Percentiles rank a stretch among this genome's conserved stretches.
These are phyloP conservation scores for Drosophila sordidula DNA, from an alignment of 2,888 invertebrate species.

Conservation along the genomic window DNA sequence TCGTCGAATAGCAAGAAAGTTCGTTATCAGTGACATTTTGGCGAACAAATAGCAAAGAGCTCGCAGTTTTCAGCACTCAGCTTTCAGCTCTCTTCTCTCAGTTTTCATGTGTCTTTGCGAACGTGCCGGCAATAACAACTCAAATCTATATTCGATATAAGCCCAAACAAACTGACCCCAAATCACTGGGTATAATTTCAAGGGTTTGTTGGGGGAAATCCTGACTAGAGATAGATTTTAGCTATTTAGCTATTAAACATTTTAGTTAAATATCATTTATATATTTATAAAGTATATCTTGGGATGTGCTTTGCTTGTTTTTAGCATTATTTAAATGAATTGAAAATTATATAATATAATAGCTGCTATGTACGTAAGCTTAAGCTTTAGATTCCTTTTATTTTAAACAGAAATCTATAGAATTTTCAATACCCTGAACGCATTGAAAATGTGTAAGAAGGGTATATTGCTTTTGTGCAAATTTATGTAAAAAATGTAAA, in stretches of 20 bases:
- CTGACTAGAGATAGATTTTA: neutral
- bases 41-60: constrained; percentile 61
- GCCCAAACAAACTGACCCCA: constrained; percentile 5
- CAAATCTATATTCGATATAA: constrained; percentile 40
- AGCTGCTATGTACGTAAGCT: too few relatives aligned
- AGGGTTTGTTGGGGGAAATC: neutral
- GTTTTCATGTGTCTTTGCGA: constrained; percentile 31
- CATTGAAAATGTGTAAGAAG: too few relatives aligned
- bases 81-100: constrained; percentile 10
- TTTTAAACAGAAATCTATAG: too few relatives aligned
- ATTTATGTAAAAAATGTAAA: too few relatives aligned
- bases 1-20: constrained; percentile 62
- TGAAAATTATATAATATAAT: too few relatives aligned
- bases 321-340: too few relatives aligned
- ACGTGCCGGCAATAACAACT: constrained; percentile 54
- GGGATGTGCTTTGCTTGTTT: too few relatives aligned
- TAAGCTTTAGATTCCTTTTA: too few relatives aligned
- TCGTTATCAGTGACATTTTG: constrained; percentile 77
- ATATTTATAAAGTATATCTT: too few relatives aligned
- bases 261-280: too few relatives aligned
- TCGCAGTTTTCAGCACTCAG: constrained; percentile 20
- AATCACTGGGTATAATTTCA: neutral
- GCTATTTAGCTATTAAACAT: neutral
- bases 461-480: too few relatives aligned
- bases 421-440: too few relatives aligned